Conservation (phyloP, 2,888 invertebrate genomes). For the Lithophane leautieri region DNA sequence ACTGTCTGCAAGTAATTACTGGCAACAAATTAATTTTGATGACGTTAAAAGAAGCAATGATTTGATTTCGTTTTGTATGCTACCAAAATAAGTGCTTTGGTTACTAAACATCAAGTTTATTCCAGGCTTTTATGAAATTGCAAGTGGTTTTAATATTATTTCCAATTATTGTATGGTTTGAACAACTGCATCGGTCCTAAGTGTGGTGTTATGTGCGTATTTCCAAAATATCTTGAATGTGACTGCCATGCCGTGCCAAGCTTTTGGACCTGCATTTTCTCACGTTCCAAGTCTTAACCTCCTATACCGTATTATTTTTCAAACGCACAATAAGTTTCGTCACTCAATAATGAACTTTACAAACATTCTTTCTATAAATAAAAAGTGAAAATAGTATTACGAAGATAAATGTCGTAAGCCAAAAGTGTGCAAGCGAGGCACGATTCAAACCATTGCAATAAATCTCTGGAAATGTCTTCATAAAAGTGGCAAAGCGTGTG, state of each 20-base stretch:
- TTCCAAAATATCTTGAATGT: constrained; percentile 13
- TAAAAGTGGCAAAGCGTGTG: background rate
- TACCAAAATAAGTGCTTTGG: background rate
- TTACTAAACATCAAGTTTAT: background rate
- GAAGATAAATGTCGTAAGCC: constrained; percentile 52
- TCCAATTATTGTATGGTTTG: background rate
- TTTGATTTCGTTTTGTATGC: background rate
- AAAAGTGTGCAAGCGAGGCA: constrained; percentile 29
- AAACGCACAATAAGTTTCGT: constrained; percentile 33
- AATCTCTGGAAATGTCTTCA: constrained; percentile 10
- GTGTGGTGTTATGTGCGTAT: background rate
- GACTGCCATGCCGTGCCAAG: background rate
- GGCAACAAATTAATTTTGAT: background rate
- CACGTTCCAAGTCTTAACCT: constrained; percentile 56
- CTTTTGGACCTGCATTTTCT: constrained; percentile 18
- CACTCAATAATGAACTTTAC: constrained; percentile 15
- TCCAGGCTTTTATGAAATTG: background rate
- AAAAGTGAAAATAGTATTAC: constrained; percentile 33
- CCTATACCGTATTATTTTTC: constrained; percentile 41
- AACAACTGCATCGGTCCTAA: background rate
- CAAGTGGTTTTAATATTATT: background rate
- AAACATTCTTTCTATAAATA: constrained; percentile 23
- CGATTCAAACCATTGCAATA: constrained; percentile 24
- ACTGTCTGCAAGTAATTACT: background rate
- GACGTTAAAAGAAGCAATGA: background rate